Evolutionary conservation across 53 echinoderm and acorn worm species (phyloP).

Genomic region (Echinarachnius parma): DNA sequence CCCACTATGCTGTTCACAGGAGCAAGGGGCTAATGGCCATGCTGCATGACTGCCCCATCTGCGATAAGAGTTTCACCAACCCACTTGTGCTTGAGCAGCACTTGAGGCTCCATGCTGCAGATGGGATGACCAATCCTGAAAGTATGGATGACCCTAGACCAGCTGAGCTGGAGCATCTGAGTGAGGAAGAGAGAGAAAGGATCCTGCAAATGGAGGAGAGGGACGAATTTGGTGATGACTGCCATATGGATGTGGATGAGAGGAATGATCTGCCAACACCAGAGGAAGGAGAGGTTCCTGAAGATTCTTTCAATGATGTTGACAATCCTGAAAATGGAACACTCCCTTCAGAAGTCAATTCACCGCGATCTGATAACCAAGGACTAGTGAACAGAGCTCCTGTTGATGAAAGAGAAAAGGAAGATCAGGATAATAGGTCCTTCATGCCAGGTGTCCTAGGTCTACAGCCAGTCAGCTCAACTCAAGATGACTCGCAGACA

Average conservation of each 20-base stretch:
- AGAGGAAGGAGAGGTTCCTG: conserved; percentile 42
- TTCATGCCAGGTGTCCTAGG: conserved; percentile 35
- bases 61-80: conserved; percentile 92
- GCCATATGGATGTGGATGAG: conserved; percentile 57
- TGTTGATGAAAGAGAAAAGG: conserved; percentile 15
- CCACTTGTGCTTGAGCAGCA: conserved; percentile 88
- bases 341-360: conserved; percentile 25
- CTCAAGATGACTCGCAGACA: conserved; percentile 17
- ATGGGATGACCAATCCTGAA: conserved; percentile 68
- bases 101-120: conserved; percentile 88
- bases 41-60: conserved; percentile 94
- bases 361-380: conserved; percentile 24
- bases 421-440: not conserved
- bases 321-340: conserved; percentile 43
- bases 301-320: conserved; percentile 35
- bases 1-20: conserved; percentile 83
- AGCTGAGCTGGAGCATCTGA: not conserved
- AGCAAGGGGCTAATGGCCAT: conserved; percentile 60
- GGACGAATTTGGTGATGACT: conserved; percentile 11
- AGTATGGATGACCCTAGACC: conserved; percentile 1
- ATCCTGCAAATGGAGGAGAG: conserved; percentile 23
- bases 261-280: conserved; percentile 42
- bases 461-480: conserved; percentile 31
- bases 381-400: not conserved
- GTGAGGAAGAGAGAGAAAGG: conserved; percentile 1